Evolutionary conservation across 1,140 invertebrate genomes (phyloP).

Genomic region (Temnothorax longispinosus): DNA sequence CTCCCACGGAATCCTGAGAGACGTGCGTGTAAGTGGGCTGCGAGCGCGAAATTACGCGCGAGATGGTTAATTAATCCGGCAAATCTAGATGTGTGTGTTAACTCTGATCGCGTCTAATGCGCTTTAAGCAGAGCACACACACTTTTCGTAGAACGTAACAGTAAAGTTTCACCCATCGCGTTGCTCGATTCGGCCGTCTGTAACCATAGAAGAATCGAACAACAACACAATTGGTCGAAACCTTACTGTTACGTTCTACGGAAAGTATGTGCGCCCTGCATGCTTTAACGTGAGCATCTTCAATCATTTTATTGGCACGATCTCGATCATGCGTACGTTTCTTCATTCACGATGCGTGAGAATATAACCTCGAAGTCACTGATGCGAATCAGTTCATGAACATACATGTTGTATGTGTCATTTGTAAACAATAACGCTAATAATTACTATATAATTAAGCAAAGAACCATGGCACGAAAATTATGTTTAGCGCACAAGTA

Average conservation of each 20-base stretch:
- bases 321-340: not conserved
- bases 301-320: not conserved
- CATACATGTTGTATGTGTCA: not conserved
- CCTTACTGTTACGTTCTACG: no score
- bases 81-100: constrained; percentile 37
- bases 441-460: not conserved
- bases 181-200: no score
- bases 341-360: not conserved
- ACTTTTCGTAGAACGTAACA: no score
- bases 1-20: constrained; percentile 31
- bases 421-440: not conserved
- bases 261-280: no score
- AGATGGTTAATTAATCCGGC: constrained; percentile 67
- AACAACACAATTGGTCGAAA: no score
- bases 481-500: not conserved
- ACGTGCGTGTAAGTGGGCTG: constrained; percentile 40
- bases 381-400: not conserved
- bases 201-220: no score
- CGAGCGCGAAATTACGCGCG: constrained; percentile 65
- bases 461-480: not conserved
- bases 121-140: no score
- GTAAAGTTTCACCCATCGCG: no score
- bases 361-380: not conserved
- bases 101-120: not conserved
- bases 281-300: not conserved